Conservation (phyloP, 2,888 invertebrate species). For the Ophion ellenae region DNA sequence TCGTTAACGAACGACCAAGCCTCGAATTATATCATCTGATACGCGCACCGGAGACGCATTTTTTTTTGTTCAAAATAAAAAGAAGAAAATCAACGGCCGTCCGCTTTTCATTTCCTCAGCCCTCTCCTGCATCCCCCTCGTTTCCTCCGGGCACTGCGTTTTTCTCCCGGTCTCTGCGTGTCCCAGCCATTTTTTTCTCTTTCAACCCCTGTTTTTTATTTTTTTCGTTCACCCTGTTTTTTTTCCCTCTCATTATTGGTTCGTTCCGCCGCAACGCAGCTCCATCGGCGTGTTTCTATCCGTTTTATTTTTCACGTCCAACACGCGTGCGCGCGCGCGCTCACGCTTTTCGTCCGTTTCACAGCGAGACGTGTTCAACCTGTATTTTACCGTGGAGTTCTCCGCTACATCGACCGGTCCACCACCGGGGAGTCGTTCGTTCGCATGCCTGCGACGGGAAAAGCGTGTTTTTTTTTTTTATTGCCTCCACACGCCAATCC, state of each 20-base stretch:
- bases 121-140: constrained; percentile 24
- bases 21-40: constrained; percentile 48
- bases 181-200: constrained; percentile 3
- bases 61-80: constrained; percentile 21
- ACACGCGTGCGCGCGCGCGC: constrained; percentile 27
- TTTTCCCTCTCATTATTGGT: constrained; percentile 43
- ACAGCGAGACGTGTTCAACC: constrained; percentile 42
- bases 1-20: constrained; percentile 55
- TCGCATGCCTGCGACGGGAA: constrained; percentile 66
- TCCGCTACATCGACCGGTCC: constrained; percentile 57
- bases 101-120: constrained; percentile 45
- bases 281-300: constrained; percentile 45
- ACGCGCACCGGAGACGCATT: constrained; percentile 11
- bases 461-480: constrained; percentile 52
- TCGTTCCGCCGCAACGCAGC: constrained; percentile 46
- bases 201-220: constrained; percentile 7
- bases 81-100: constrained; percentile 15
- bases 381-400: constrained; percentile 60
- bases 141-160: constrained; percentile 27
- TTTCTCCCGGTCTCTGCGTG: neutral
- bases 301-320: constrained; percentile 65
- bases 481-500: neutral
- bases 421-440: constrained; percentile 68
- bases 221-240: neutral
- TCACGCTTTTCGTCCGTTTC: constrained; percentile 40